Evolutionary conservation across 1,140 invertebrate genomes (phyloP).

Genomic region (Drosophila tani): DNA sequence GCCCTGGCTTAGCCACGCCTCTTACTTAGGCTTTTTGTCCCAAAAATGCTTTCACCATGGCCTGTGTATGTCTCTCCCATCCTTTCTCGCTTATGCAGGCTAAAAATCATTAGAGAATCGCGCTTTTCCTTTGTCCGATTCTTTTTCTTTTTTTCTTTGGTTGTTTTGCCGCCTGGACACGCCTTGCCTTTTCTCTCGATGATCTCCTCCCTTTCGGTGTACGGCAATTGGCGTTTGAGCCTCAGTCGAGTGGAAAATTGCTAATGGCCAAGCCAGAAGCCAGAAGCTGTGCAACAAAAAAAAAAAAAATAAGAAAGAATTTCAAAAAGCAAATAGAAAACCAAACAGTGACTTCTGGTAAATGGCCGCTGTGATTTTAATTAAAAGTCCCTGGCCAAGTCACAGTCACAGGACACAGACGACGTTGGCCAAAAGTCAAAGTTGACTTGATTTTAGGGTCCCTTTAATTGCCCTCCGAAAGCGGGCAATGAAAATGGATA

Average conservation of each 20-base stretch:
- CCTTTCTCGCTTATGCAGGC: conserved; percentile 32
- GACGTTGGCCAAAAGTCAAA: conserved; percentile 65
- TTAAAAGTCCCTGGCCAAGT: conserved; percentile 60
- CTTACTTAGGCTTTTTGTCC: conserved; percentile 40
- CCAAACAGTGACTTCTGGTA: conserved; percentile 57
- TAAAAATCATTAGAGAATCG: conserved; percentile 50
- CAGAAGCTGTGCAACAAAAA: conserved; percentile 16
- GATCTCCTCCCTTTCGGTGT: conserved; percentile 43
- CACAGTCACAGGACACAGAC: conserved; percentile 42
- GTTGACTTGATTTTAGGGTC: conserved; percentile 75
- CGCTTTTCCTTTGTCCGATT: conserved; percentile 31
- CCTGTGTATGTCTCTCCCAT: neutral
- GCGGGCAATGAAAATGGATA: conserved; percentile 10
- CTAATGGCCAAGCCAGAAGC: conserved; percentile 61
- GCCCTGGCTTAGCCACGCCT: conserved; percentile 34
- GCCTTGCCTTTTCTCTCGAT: conserved; percentile 42
- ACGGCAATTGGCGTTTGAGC: conserved; percentile 52
- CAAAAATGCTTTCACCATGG: conserved; percentile 33
- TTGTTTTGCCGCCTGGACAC: conserved; percentile 31
- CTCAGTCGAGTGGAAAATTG: conserved; percentile 76
- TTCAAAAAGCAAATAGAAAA: conserved; percentile 33
- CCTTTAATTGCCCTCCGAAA: conserved; percentile 64
- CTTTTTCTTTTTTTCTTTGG: neutral
- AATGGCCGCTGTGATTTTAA: conserved; percentile 78
- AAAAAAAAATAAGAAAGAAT: conserved; percentile 4